These are phyloP conservation scores for Megaceryle torquata DNA, from an alignment of 2,113 vertebrate species.

Conservation along the genomic window DNA sequence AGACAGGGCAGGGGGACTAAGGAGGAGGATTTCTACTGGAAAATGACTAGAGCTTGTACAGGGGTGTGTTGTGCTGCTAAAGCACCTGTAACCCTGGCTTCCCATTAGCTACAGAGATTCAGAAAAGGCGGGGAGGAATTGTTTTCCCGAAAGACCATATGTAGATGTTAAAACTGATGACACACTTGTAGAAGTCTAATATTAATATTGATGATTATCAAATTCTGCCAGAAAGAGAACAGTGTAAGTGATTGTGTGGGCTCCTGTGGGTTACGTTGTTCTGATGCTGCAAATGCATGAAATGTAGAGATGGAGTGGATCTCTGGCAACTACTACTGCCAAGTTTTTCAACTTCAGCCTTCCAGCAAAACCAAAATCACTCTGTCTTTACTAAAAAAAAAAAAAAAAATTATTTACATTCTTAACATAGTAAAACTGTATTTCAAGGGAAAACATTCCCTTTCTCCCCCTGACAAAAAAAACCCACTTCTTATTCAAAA, in stretches of 20 bases:
- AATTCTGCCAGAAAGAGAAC: neutral
- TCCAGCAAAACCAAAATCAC: neutral
- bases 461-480: too few relatives aligned
- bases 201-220: neutral
- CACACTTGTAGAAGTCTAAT: neutral
- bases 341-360: neutral
- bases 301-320: neutral
- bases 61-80: neutral
- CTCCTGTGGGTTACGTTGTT: rapidly evolving
- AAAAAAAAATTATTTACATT: neutral
- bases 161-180: neutral
- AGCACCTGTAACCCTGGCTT: neutral
- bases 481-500: neutral
- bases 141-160: neutral
- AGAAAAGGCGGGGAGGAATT: neutral
- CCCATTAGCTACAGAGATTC: neutral
- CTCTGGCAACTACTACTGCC: neutral
- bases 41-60: neutral
- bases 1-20: neutral
- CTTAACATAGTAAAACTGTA: neutral
- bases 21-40: neutral
- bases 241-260: rapidly evolving
- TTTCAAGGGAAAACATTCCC: neutral
- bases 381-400: neutral
- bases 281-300: neutral